A percentile compares a stretch with the other conserved stretches of the same genome.
phyloP scores from a whole-genome alignment of 1,140 invertebrate genomes.

The Drosophila oshimai region DNA sequence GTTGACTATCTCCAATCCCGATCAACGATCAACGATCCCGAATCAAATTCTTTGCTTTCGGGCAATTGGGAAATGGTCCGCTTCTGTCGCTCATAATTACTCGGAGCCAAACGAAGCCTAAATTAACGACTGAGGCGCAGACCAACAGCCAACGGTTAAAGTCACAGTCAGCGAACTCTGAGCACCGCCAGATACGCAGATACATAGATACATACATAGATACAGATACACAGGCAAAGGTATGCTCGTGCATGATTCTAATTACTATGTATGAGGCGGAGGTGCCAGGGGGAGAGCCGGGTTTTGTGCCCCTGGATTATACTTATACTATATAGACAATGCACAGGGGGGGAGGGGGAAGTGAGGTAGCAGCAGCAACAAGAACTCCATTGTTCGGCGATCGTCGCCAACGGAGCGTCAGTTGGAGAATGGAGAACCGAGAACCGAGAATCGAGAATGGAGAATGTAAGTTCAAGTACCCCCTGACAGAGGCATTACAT shows the following conservation, averaged over 20 bases:
- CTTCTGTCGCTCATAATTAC: slow-evolving; percentile 42
- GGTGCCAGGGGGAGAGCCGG: slow-evolving; percentile 12
- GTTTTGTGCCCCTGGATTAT: slow-evolving; percentile 34
- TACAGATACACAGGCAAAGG: slow-evolving; percentile 17
- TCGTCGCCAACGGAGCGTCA: slow-evolving; percentile 16
- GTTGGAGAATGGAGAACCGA: not conserved
- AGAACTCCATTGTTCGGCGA: slow-evolving; percentile 32
- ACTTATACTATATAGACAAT: slow-evolving; percentile 52
- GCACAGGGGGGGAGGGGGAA: not conserved
- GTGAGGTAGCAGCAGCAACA: not conserved
- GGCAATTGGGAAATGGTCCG: slow-evolving; percentile 22
- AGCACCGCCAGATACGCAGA: slow-evolving; percentile 19
- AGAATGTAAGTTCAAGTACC: slow-evolving; percentile 68
- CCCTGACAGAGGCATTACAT: slow-evolving; percentile 30
- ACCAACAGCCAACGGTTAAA: slow-evolving; percentile 60
- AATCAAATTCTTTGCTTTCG: slow-evolving; percentile 14
- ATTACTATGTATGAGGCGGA: slow-evolving; percentile 74
- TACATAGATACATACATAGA: slow-evolving; percentile 13
- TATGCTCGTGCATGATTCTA: slow-evolving; percentile 70
- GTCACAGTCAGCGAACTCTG: slow-evolving; percentile 71
- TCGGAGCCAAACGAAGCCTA: slow-evolving; percentile 6
- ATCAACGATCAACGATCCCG: no score
- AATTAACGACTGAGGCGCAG: slow-evolving; percentile 36
- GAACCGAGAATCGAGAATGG: not conserved
- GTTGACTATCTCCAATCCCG: slow-evolving; percentile 5